Conservation (phyloP, 1,140 invertebrate species). For the Zaprionus davidi region DNA sequence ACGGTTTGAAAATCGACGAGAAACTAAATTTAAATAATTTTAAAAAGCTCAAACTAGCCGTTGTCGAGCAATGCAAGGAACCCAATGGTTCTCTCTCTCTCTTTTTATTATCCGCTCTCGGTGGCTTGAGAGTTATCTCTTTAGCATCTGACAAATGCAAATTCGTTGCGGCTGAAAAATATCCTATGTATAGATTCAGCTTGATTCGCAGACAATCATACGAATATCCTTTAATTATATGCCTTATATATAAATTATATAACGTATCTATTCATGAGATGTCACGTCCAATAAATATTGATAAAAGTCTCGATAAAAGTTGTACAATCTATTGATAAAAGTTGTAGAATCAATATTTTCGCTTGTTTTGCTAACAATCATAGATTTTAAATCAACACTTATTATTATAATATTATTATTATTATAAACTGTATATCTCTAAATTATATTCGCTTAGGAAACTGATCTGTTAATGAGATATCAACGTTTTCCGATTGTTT, state of each 20-base stretch:
- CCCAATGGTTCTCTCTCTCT: conserved; percentile 5
- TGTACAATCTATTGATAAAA: too few relatives aligned
- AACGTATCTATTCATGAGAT: too few relatives aligned
- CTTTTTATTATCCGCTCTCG: not conserved
- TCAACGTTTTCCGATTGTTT: too few relatives aligned
- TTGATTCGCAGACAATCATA: not conserved
- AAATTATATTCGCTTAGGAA: not conserved
- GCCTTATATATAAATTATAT: too few relatives aligned
- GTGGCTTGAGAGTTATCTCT: not conserved
- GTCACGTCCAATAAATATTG: too few relatives aligned
- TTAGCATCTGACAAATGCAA: not conserved
- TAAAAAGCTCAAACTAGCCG: conserved; percentile 67
- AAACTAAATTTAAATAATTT: conserved; percentile 79
- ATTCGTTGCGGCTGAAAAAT: not conserved
- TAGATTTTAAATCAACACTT: too few relatives aligned
- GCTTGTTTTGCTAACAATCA: too few relatives aligned
- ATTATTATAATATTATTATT: too few relatives aligned
- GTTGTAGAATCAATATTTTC: too few relatives aligned
- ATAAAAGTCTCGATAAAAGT: too few relatives aligned
- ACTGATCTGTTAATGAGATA: too few relatives aligned
- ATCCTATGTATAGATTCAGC: not conserved
- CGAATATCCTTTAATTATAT: not conserved
- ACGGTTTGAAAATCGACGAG: conserved; percentile 77
- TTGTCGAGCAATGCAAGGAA: conserved; percentile 20
- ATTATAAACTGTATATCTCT: too few relatives aligned